Base-by-base conservation (phyloP, 2,888 invertebrate genomes). In the Pollenia labialis region DNA sequence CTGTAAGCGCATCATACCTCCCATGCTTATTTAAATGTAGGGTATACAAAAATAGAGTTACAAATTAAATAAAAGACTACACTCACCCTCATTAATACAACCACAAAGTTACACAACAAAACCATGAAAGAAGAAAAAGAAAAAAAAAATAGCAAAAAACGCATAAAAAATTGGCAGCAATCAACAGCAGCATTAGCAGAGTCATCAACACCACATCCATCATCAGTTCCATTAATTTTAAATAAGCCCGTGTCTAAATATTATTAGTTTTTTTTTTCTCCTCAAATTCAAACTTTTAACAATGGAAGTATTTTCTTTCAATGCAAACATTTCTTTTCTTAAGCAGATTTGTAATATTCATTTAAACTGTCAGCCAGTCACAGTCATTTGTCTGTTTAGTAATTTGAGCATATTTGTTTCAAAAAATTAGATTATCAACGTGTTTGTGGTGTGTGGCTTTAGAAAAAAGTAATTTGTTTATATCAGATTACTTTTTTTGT, bases 111-210 rank as follows among this genome's bases (percentile, higher is more conserved):
- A 56, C 54, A 16, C 64, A 62, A 58, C 10, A 11, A 56, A 32
- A 62, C 48, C 60, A 62, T 32, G 9, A 23, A 58, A 8, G 18
- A 58, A 23, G 8, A 58, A 23, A 23, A 60, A 60, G 32, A 40
- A 40, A 14, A 40, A 60, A 66, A 62, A 14, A 40, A 60, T 48
- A 62, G 0, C 11, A 40, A 32, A n/a, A 74, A 52, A 50, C 46
- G 48, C 16, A 50, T 10, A 75, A 52, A 44, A 76, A 76, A 76
- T 75, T 76, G 64, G n/a, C 42, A 16, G 16, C n/a, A 68, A 58
- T 68, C 56, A 58, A 68, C 46, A 56, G 56, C 56, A 32, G 32
- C 18, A 64, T 50, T n/a, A 54, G 23, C 66, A 44, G 16, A 4
- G 1, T 56, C 66, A 76, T 44, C 44, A 32, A 32, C 32, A 66